Evolutionary conservation across 2,113 vertebrate genomes (phyloP).

Genomic region (Herpetotheres cachinnans): DNA sequence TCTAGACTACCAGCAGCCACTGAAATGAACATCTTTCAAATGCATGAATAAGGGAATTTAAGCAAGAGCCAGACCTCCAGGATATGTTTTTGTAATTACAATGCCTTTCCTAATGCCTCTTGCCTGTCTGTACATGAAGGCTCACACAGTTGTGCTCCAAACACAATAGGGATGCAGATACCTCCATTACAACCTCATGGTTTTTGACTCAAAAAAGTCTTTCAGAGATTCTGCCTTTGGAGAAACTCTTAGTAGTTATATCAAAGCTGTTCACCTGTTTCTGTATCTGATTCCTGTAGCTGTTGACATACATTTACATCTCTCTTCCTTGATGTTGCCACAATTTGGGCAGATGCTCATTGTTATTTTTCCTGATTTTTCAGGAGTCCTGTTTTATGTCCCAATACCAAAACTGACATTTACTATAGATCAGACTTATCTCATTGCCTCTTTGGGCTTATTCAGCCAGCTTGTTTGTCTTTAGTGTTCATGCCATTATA

Average conservation of each 20-base stretch:
- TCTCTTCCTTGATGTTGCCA: neutral
- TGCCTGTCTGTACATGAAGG: neutral
- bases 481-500: neutral
- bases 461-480: neutral
- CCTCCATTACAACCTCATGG: rapidly evolving
- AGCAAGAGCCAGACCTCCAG: neutral
- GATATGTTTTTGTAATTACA: neutral
- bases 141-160: neutral
- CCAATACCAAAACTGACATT: neutral
- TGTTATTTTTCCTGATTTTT: neutral
- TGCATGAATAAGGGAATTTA: neutral
- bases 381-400: neutral
- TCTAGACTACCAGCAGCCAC: neutral
- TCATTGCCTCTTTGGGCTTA: neutral
- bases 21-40: neutral
- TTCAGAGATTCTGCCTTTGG: neutral
- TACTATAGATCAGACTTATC: neutral
- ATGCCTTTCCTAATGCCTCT: neutral
- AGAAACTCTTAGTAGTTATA: neutral
- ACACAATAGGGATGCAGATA: neutral
- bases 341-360: neutral
- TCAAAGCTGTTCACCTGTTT: neutral
- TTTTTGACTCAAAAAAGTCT: neutral
- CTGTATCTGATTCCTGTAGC: neutral
- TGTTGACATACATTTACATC: neutral